Percentiles rank a stretch among this genome's conserved stretches.
phyloP scores from a whole-genome alignment of 2,888 invertebrate genomes.

The Alcis repandata region DNA sequence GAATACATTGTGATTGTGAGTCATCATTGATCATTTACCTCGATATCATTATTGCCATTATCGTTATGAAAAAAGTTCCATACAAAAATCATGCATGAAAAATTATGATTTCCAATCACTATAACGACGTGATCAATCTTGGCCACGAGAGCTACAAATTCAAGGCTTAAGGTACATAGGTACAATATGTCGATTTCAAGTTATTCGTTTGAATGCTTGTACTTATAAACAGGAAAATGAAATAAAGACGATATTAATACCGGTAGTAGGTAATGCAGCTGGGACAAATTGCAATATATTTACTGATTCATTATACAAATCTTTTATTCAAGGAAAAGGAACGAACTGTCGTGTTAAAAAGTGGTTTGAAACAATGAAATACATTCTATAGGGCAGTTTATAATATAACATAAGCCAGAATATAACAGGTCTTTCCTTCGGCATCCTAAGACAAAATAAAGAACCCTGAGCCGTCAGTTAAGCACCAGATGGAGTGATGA shows the following conservation, averaged over 20 bases:
- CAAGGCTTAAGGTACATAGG: not conserved
- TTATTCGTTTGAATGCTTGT: slow-evolving; percentile 17
- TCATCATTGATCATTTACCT: not conserved
- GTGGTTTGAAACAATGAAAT: too few relatives aligned
- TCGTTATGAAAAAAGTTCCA: slow-evolving; percentile 14
- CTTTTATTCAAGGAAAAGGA: too few relatives aligned
- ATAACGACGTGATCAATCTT: slow-evolving; percentile 39
- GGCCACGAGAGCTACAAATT: slow-evolving; percentile 13
- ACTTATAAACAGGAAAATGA: not conserved
- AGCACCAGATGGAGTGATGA: too few relatives aligned
- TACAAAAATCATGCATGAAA: slow-evolving; percentile 19
- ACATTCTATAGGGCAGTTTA: too few relatives aligned
- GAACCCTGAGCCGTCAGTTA: too few relatives aligned
- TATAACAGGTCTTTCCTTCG: too few relatives aligned
- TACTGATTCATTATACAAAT: too few relatives aligned
- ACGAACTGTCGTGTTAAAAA: too few relatives aligned
- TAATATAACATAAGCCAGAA: too few relatives aligned
- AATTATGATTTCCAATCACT: slow-evolving; percentile 30
- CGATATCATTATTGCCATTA: not conserved
- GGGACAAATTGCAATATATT: not conserved
- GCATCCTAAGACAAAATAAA: too few relatives aligned
- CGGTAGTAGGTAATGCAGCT: not conserved
- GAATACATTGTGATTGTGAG: not conserved
- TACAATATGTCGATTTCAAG: slow-evolving; percentile 14
- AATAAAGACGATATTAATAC: not conserved